Base-by-base conservation (phyloP, 92 coral and sea anemone species). In the Phenganax subtilis region DNA sequence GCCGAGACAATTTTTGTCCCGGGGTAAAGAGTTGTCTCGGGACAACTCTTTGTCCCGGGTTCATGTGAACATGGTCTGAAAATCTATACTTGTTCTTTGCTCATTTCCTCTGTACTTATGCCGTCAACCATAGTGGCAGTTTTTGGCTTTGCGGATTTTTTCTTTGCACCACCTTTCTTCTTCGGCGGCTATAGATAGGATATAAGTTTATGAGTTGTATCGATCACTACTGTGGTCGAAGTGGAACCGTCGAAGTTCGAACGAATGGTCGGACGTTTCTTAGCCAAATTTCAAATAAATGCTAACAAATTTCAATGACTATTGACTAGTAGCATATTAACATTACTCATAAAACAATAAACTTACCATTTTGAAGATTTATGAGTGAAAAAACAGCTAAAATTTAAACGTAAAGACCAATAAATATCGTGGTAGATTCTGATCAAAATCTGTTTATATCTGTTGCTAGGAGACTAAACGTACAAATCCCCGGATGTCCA, bases 61-160 rank as follows among this genome's bases (percentile, higher is more conserved):
- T 20, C 25, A 20, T 20, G 25, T 20, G 7, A 56, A 70, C 29
- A 61, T 54, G 52, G 60, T 54, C 37, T 14, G 37, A 9, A 0
- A 6, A 53, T 82, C 25, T 20, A 51, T 51, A 91, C 96, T 88
- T 94, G 98, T 81, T 94, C 98, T 63, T 94, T 94, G 63, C 91
- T 84, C 98, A 94, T 94, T 66, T 94, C 98, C 72, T 94, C 98
- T 15, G 98, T 94, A 61, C 97, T 94, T 16, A 94, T 94, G 12
- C 98, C 98, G 92, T 94, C 98, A 7, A 94, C 97, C 66, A 94
- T 87, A 54, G 98, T 94, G 3, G 98, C 96, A 72, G 92, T 92
- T 80, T 94, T 94, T n/a, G 98, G 86, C 80, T 92, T 94, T 3
- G 98, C 98, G 3, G 98, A 92, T 85, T 94, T 94, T 85, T 88